phyloP scores from a whole-genome alignment of 2,888 invertebrate species.

The Apamea epomidion region DNA sequence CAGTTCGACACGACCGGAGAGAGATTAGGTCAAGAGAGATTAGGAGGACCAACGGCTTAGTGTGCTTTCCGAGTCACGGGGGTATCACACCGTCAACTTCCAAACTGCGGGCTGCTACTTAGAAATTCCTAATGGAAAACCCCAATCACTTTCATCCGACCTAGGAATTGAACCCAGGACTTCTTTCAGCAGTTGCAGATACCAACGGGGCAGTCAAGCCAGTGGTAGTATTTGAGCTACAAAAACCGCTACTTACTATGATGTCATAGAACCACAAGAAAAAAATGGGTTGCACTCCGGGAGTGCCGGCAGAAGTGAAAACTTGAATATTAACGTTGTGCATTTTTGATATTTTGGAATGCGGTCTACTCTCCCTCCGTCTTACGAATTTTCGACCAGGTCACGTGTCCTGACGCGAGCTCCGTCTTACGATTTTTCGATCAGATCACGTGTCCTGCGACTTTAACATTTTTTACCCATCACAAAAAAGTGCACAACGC shows the following conservation, averaged over 20 bases:
- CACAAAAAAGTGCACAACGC: no score
- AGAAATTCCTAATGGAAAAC: neutral
- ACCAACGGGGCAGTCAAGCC: neutral
- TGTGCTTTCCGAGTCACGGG: neutral
- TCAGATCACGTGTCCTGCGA: no score
- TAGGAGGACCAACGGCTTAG: neutral
- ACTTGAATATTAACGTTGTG: no score
- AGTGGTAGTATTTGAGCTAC: neutral
- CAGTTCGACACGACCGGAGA: neutral
- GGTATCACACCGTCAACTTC: neutral
- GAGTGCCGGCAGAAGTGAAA: no score
- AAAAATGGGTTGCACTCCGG: no score
- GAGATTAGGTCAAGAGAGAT: neutral
- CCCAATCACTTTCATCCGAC: neutral
- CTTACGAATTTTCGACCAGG: no score
- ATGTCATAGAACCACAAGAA: neutral
- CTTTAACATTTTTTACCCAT: no score
- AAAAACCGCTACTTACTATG: neutral
- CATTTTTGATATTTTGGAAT: no score
- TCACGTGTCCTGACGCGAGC: no score
- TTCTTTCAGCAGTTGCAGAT: neutral
- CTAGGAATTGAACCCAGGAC: neutral
- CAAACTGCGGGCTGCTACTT: neutral
- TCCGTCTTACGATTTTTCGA: no score
- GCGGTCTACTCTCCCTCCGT: no score